Conservation (phyloP, 2,113 vertebrate genomes). For the Halcyon malimbica region DNA sequence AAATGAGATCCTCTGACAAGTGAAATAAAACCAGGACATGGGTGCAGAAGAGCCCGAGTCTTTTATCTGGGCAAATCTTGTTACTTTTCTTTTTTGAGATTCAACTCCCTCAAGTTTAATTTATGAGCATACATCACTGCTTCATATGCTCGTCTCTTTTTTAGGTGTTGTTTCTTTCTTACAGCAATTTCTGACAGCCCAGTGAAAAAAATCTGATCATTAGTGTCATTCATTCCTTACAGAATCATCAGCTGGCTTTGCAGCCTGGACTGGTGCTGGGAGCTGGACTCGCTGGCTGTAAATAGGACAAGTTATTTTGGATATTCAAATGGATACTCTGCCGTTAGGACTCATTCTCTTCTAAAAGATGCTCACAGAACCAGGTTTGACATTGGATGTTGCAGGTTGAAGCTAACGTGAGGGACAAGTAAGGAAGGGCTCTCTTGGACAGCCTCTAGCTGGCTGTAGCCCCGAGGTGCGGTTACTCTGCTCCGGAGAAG, state of each 20-base stretch:
- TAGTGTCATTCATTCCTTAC: not conserved
- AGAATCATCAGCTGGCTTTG: not conserved
- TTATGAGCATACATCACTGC: not conserved
- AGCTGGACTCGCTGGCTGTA: not conserved
- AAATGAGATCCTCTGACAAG: not conserved
- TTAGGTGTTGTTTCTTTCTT: not conserved
- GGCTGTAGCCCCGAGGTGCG: not conserved
- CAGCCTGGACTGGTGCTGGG: not conserved
- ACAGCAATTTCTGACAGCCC: not conserved
- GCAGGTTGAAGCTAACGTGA: not conserved
- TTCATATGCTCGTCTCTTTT: not conserved
- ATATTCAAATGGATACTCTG: not conserved
- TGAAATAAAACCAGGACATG: not conserved
- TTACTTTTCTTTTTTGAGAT: not conserved
- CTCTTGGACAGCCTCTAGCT: not conserved
- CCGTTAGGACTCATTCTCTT: not conserved
- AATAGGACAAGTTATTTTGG: not conserved
- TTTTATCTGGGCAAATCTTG: not conserved
- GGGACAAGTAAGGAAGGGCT: not conserved
- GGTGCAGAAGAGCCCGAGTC: not conserved
- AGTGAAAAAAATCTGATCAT: not conserved
- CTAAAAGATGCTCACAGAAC: not conserved
- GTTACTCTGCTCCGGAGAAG: not conserved
- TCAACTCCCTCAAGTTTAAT: not conserved
- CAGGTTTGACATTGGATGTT: not conserved